Evolutionary conservation across 2,113 vertebrate species (phyloP).

Genomic region (Myodes glareolus): DNA sequence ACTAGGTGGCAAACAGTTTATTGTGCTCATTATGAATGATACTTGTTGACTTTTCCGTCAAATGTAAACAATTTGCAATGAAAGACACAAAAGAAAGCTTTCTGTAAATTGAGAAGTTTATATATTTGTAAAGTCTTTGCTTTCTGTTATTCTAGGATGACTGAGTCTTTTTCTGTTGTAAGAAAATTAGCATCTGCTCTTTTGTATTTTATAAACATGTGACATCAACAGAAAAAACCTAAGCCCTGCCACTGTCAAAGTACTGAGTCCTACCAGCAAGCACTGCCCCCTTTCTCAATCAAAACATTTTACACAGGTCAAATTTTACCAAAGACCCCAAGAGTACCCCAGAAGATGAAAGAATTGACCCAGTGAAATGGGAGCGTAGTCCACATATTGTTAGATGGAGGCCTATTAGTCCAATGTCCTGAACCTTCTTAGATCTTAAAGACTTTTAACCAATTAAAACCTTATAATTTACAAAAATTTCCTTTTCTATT

Average conservation of each 20-base stretch:
- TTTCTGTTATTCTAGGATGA: not conserved
- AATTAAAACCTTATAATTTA: not conserved
- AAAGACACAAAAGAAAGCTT: not conserved
- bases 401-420: not conserved
- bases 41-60: not conserved
- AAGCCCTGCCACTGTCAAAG: not conserved
- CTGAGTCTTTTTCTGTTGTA: not conserved
- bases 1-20: not conserved
- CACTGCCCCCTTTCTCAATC: not conserved
- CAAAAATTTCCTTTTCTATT: conserved; percentile 6
- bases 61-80: conserved; percentile 18
- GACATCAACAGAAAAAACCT: not conserved
- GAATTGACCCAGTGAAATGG: not conserved
- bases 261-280: not conserved
- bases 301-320: not conserved
- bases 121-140: not conserved
- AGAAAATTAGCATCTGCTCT: not conserved
- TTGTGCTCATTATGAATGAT: not conserved
- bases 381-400: not conserved
- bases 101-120: not conserved
- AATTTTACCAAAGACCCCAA: not conserved
- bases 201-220: not conserved
- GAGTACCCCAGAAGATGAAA: not conserved
- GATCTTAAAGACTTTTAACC: not conserved
- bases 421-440: not conserved